Base-by-base conservation (phyloP, 2,797 vertebrate genomes). In the Chanos chanos region DNA sequence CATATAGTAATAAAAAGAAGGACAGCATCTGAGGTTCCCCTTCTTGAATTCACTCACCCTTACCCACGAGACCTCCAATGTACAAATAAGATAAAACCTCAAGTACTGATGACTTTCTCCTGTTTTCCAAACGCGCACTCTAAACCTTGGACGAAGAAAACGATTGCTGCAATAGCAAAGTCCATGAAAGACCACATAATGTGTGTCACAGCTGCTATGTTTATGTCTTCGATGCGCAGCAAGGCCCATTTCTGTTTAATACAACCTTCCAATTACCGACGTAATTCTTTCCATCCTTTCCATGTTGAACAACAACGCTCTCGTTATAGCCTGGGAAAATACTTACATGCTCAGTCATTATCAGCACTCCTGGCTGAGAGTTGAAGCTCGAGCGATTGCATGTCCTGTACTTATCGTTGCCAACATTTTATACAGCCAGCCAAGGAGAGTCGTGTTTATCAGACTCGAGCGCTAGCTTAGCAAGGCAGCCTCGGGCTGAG, bases 231-330 rank as follows among this genome's bases (percentile, higher is more conserved):
- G 50, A 56, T 25, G 61, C 75, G 45, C 27, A 27, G 40, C 31
- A 66, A 66, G 81, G 78, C 82, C 59, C 66, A 71, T 30, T 77
- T 78, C 73, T 80, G 66, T 77, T 76, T 66, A 61, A 72, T 18
- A 31, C 52, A 59, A 68, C 27, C 72, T 67, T 67, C 57, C 52
- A 56, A 53, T 56, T 61, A 50, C 27, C 57, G 41, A 55, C 64
- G 33, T 60, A 18, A 66, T 61, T 39, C 37, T 36, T 49, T 36
- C 43, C 41, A 15, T 54, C 16, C 41, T 51, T 52, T 12, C 6
- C 7, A 15, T 31, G 31, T 44, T 56, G 75, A 83, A 76, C 68
- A 74, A 47, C 12, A 47, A 13, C 39, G n/a, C 21, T 53, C 41
- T 37, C 21, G 15, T 9, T 24, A 54, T 33, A 60, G 34, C 41